Base-by-base conservation (phyloP, 92 coral and sea anemone species). In the Zoanthus gigantus region DNA sequence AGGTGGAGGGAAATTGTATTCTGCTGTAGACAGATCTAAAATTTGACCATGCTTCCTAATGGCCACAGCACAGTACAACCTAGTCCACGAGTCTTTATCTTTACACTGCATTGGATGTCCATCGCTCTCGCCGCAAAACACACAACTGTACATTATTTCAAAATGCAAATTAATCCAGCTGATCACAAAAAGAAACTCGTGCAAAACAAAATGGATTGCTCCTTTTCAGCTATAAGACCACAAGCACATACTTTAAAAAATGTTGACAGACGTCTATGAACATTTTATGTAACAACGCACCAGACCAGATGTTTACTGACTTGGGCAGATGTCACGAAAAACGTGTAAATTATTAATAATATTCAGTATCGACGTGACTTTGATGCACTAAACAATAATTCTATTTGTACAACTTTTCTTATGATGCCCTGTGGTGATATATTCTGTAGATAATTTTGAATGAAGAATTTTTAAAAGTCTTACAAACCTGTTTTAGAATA, bases 11-110 rank as follows among this genome's bases (percentile, higher is more conserved):
- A 87, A 87, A 87, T 74, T 76, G 45, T 77, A 67, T 78, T 87
- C 75, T 58, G 54, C 71, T 28, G 67, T 54, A 52, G 87, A 86
- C 23, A 86, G 69, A 86, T 86, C 89, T 86, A 86, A 74, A 86
- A 86, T 77, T 57, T 56, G 61, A 58, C 75, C 17, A 37, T 86
- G 89, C 53, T 84, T 45, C 77, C 66, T 68, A 78, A 84, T 54
- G 15, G 82, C 85, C 83, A 86, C 89, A 86, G 28, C 86, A 54
- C 15, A 6, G 2, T 54, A 54, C 60, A 54, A 54, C 60, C 60
- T 54, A 9, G 60, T 54, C 60, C 7, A 54, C 15, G 60, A 54
- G 60, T 54, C 60, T 54, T 8, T 9, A 54, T 54, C 60, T 54
- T 54, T 15, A 54, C 16, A 9, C 15, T 54, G 60, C 60, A 6